Percentiles rank a stretch among this genome's conserved stretches.
Conservation (phyloP, 64 coral and sea anemone genomes). For the Trachythela sp. region DNA sequence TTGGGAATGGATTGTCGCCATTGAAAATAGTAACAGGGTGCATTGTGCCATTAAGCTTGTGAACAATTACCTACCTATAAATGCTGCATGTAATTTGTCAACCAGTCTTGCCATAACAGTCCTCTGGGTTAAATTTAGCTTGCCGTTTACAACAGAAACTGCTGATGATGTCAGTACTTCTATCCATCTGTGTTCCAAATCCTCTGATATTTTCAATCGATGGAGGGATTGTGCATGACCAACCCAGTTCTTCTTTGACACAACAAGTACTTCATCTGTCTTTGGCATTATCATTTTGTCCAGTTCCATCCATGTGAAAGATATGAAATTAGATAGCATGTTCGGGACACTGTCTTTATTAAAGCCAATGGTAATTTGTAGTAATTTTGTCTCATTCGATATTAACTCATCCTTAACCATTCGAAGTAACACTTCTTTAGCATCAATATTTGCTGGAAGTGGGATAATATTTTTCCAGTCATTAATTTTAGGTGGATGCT, state of each 20-base stretch:
- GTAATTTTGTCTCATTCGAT: neutral
- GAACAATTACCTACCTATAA: neutral
- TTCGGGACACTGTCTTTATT: neutral
- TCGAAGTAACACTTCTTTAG: neutral
- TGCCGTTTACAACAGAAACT: neutral
- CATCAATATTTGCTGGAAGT: neutral
- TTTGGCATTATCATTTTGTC: neutral
- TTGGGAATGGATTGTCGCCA: too few relatives aligned
- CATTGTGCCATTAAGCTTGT: neutral
- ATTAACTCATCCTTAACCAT: neutral
- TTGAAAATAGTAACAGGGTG: neutral
- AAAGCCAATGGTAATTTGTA: neutral
- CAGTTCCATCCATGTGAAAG: neutral
- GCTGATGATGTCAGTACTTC: neutral
- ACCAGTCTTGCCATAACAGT: neutral
- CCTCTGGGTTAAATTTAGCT: neutral
- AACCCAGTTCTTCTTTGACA: conserved; percentile 2
- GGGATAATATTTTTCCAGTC: neutral
- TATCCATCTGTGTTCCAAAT: neutral
- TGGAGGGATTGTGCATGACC: neutral
- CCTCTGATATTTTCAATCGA: neutral
- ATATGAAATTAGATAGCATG: neutral
- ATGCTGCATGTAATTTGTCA: neutral
- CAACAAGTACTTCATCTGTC: neutral
- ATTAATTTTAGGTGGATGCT: neutral